Evolutionary conservation across 1,140 invertebrate species (phyloP), one percentile per base, ranked within the genome.

Genomic region (Drosophila ficusphila): DNA sequence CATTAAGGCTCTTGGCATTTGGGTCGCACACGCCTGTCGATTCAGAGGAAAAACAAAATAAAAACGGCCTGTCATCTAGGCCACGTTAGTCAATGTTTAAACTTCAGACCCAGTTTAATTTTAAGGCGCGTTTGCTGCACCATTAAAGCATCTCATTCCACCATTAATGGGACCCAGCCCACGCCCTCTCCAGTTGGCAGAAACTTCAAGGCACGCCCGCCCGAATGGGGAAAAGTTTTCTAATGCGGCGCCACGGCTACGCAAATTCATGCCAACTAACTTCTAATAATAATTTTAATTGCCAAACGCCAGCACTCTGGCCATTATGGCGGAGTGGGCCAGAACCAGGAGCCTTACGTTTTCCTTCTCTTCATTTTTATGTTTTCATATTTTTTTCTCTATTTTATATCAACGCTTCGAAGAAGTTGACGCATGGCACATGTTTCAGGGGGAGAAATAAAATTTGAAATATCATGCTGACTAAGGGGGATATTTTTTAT

Each of bases 281-380:
- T 85, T 85, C 74, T 81, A 88, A 85, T 85, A 86, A 85, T 85
- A 86, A 85, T 85, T 88, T 88, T 85, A 85, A 85, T 85, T 85
- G 81, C 81, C 82, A 88, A 83, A 85, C 79, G 74, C 48, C 71
- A 71, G 79, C 75, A 65, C 54, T 85, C 51, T 79, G 76, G 60
- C 31, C 64, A 53, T 68, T 41, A 62, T 42, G 41, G n/a, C 39
- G 21, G 39, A 29, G 46, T 14, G 41, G 33, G 46, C n/a, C 14
- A 1, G 49, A n/a, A n/a, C n/a, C n/a, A 46, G 23, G 11, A 3
- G 19, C 14, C 42, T 64, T 38, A 16, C 31, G 12, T 62, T 27
- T 44, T 18, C 36, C 14, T 62, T 62, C 25, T 12, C 6, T 39
- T 33, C 27, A 18, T 58, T 38, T 49, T 49, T 31, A 31, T 31